A percentile compares a stretch with the other conserved stretches of the same genome.
phyloP scores from a whole-genome alignment of 2,113 vertebrate genomes.

The Odocoileus hemionus region DNA sequence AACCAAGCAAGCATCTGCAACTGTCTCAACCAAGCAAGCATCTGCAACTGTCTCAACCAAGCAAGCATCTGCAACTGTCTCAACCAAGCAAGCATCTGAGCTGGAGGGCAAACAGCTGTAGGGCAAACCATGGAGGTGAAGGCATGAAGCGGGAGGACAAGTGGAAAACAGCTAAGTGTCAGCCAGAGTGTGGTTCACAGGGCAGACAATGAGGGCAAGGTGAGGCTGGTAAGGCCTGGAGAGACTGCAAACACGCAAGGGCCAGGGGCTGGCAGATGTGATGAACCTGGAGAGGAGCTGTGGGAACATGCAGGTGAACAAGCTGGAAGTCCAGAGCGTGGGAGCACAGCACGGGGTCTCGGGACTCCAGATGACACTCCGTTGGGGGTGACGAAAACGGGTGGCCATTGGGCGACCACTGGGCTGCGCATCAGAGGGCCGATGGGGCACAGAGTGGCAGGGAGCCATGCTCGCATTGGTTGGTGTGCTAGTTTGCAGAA shows the following conservation, averaged over 20 bases:
- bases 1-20: no score
- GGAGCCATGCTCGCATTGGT: not conserved
- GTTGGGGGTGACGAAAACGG: no score
- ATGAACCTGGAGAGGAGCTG: no score
- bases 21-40: no score
- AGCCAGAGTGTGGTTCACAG: not conserved
- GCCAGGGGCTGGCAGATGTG: accelerated
- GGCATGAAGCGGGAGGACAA: not conserved
- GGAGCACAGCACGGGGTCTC: accelerated
- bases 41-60: no score
- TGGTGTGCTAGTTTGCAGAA: not conserved
- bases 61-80: not conserved
- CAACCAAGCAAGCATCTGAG: not conserved
- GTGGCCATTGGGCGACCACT: no score
- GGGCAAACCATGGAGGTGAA: not conserved
- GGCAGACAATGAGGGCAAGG: not conserved
- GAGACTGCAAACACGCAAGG: not conserved
- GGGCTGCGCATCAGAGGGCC: no score
- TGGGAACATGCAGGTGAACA: not conserved
- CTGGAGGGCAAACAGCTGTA: not conserved
- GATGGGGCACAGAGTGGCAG: not conserved
- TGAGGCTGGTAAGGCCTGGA: no score
- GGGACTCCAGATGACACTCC: not conserved
- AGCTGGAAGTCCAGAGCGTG: not conserved
- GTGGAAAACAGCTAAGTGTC: not conserved